Percentiles rank a stretch among this genome's conserved stretches.
Conservation (phyloP, 2,888 invertebrate genomes). For the Seira sanloemensis region DNA sequence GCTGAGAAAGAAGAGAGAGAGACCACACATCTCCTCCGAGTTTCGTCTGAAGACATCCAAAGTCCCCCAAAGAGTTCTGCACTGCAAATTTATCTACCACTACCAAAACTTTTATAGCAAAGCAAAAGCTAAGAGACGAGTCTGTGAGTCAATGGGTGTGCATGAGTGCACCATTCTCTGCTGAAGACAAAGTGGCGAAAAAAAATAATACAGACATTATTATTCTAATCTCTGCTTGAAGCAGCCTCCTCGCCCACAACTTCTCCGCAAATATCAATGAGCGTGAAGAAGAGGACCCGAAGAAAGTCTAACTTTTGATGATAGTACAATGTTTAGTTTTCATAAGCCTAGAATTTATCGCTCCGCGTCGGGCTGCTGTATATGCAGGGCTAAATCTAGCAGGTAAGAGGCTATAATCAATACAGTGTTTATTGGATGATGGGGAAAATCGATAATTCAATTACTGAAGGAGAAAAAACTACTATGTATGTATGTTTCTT, state of each 20-base stretch:
- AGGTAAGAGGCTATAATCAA: conserved; percentile 78
- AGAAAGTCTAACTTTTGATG: conserved; percentile 57
- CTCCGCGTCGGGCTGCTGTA: conserved; percentile 89
- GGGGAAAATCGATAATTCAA: no score
- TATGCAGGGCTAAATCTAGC: conserved; percentile 91
- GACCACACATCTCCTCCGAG: not conserved
- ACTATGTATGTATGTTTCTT: conserved; percentile 5
- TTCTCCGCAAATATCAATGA: conserved; percentile 38
- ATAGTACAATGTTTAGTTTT: conserved; percentile 85
- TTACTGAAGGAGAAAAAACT: not conserved
- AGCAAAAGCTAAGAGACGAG: not conserved
- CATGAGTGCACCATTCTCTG: not conserved
- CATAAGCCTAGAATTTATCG: conserved; percentile 91
- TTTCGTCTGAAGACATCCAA: not conserved
- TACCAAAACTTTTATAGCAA: not conserved
- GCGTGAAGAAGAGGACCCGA: conserved; percentile 43
- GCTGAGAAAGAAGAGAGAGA: no score
- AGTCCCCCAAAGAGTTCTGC: not conserved
- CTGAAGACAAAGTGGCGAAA: not conserved
- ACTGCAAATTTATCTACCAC: not conserved
- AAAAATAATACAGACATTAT: not conserved
- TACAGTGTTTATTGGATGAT: no score
- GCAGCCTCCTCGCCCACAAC: not conserved
- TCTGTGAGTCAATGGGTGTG: not conserved
- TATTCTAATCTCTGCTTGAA: not conserved